Base-by-base conservation (phyloP, 2,797 vertebrate species). In the Ceryle rudis region DNA sequence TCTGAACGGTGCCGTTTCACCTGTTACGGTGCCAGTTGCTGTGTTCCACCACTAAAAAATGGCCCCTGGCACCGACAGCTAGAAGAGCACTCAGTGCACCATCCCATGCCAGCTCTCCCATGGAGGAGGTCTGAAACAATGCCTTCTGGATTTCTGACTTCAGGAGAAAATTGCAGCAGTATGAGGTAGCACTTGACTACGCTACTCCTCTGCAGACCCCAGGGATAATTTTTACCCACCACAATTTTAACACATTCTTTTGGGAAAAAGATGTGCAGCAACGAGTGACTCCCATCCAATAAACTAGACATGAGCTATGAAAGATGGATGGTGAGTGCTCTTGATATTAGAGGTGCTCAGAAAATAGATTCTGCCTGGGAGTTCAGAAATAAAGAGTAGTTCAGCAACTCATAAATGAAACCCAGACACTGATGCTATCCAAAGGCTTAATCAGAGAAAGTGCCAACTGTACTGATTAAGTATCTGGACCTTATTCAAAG, bases 91-190 rank as follows among this genome's bases (percentile, higher is more conserved):
- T 95, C 86, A 81, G 16, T 28, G 77, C 71, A 55, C 62, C 42
- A 9, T 29, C 64, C 88, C 81, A 87, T 57, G 67, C 54, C 85
- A 91, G 87, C 72, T 82, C 57, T 85, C 85, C 94, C 61, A 22
- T 21, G 3, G 21, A 84, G 89, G 28, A 79, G 44, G 3, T 35
- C 69, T n/a, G 13, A 51, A 83, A 93, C 93, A 82, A 84, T 41
- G 39, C 29, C 41, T 3, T 26, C n/a, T 33, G 44, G 3, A 67
- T 80, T 62, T 64, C 55, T 52, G 60, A 2, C 70, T 42, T 66
- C 67, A 69, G 81, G 49, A 18, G n/a, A 86, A 83, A 72, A 72
- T 1, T 41, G 37, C 71, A 52, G 49, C 46, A 57, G 31, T 13
- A n/a, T 3, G 2, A 77, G 42, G 49, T 14, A 83, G 42, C 71